Base-by-base conservation (phyloP, 2,888 invertebrate genomes). In the Tiliacea citrago region DNA sequence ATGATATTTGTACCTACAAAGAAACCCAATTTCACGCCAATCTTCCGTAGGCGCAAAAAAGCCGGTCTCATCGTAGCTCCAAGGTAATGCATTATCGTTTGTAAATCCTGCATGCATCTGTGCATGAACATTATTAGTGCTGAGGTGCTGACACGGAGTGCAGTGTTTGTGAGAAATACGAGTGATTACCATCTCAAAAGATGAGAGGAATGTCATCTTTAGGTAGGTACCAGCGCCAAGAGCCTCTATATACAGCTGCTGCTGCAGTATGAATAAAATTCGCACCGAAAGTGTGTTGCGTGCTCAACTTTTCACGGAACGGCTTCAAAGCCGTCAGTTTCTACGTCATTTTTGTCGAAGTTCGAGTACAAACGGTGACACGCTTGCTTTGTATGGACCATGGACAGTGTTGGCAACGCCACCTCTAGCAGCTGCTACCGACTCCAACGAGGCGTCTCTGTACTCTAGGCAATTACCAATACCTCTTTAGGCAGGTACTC, bases 11-110 rank as follows among this genome's bases (percentile, higher is more conserved):
- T 65, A 66, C 13, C 7, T 47, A 12, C 24, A 35, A 47, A 62
- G 29, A 35, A 66, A 47, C 66, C 29, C 35, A 51, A 70, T 70
- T 70, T 68, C 69, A 70, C 68, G 68, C 49, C 51, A 68, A 70
- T 70, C 9, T 24, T 67, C 13, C 4, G 18, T 39, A 45, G 10
- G 29, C 16, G 65, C 47, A 35, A 68, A 29, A 55, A 24, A 24
- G n/a, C 16, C 7, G n/a, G 51, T 35, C 35, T 13, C 24, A 53
- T 53, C 53, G 53, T 6, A 6, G 6, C 21, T 18, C 68, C 39
- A 68, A 49, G n/a, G 35, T 8, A 18, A 35, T 3, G 24, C 29
- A n/a, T 35, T 69, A 24, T 66, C 62, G 66, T 47, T 49, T 24
- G 12, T 47, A 47, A 47, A 47, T 66, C 9, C 39, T 49, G n/a